phyloP scores from a whole-genome alignment of 2,888 invertebrate genomes.

The Nudaria mundana region DNA sequence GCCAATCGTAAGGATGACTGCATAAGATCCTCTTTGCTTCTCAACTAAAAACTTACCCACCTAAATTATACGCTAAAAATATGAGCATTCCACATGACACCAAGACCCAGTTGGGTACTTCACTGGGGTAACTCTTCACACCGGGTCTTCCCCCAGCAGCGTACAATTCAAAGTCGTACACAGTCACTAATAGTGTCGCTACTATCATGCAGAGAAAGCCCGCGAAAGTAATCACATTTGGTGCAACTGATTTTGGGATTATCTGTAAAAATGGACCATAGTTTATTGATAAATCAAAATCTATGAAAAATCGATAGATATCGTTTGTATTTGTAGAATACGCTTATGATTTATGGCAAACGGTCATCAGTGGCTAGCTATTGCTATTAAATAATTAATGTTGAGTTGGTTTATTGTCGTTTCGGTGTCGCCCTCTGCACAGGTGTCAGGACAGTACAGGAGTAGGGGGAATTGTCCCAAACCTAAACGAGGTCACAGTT shows the following conservation, averaged over 20 bases:
- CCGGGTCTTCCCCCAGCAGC: slow-evolving; percentile 48
- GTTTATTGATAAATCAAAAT: neutral
- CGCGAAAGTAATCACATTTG: slow-evolving; percentile 95
- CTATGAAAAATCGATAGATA: too few relatives aligned
- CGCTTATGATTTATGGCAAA: too few relatives aligned
- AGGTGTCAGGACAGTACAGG: too few relatives aligned
- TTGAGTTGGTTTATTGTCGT: too few relatives aligned
- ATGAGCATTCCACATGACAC: slow-evolving; percentile 90
- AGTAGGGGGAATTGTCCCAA: too few relatives aligned
- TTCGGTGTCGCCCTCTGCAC: too few relatives aligned
- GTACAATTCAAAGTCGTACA: slow-evolving; percentile 91
- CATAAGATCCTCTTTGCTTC: too few relatives aligned
- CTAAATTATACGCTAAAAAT: slow-evolving; percentile 96
- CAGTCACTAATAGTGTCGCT: slow-evolving; percentile 88
- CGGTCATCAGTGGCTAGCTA: too few relatives aligned
- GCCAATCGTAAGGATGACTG: too few relatives aligned
- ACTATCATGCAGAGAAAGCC: slow-evolving; percentile 96
- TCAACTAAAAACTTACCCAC: slow-evolving; percentile 84
- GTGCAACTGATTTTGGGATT: slow-evolving; percentile 96
- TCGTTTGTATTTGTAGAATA: too few relatives aligned
- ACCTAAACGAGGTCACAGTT: too few relatives aligned
- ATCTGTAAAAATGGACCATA: slow-evolving; percentile 78
- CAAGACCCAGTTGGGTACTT: slow-evolving; percentile 92
- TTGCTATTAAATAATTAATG: too few relatives aligned
- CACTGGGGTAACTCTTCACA: slow-evolving; percentile 21